Base-by-base conservation (phyloP, 2,797 vertebrate genomes). In the Numenius phaeopus region DNA sequence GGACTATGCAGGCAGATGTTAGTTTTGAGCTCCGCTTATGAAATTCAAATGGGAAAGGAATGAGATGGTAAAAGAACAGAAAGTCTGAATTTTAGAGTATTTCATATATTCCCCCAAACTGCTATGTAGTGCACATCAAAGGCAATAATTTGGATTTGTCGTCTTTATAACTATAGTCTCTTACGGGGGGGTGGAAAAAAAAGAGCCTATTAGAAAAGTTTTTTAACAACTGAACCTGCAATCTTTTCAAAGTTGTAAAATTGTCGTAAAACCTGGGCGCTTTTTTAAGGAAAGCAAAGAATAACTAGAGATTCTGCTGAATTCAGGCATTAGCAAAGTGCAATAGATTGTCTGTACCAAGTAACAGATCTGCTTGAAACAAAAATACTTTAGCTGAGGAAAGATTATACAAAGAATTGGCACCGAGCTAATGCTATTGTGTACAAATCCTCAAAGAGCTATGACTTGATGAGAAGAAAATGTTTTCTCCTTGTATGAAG, bases 401-500 rank as follows among this genome's bases (percentile, higher is more conserved):
- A 88, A 59, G 61, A 26, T 89, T 44, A 4, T 77, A 64, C 69
- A 50, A 57, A 91, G 50, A 86, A 66, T n/a, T 97, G 93, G 80
- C 64, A 52, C 34, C 1, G 22, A 84, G 37, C 39, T 87, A 47
- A 59, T 34, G 39, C 85, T 93, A 24, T 96, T 97, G 67, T 90
- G 62, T 84, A 46, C 23, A 40, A 89, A 87, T 92, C 59, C 72
- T 94, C 84, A 29, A 59, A 86, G 73, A 70, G 50, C 81, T 72
- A 30, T 91, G 94, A 85, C 59, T 91, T 92, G 88, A 90, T 73
- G 83, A 84, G 42, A 32, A 91, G 83, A 93, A 94, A 93, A 92
- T 95, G 62, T 90, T 94, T 96, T 69, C 50, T 89, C 29, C 62
- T 79, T 76, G 61, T 89, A 20, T 81, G 67, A 85, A 66, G 18